phyloP scores from a whole-genome alignment of 1,140 invertebrate genomes.

The Sminthurinus signatus region DNA sequence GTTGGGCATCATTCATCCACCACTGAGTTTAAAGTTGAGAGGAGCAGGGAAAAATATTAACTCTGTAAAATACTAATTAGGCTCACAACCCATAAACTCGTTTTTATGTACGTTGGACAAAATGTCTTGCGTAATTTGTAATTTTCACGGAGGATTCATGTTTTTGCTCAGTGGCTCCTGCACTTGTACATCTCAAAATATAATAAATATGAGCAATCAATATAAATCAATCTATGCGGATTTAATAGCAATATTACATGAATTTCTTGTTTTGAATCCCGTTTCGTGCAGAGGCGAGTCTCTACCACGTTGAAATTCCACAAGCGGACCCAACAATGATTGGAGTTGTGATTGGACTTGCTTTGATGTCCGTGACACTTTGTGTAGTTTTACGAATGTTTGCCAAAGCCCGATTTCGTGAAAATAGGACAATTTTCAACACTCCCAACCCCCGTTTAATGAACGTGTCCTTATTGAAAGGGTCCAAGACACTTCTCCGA shows the following conservation, averaged over 20 bases:
- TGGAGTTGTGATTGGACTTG: conserved; percentile 76
- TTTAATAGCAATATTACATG: background rate
- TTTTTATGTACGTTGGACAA: too few species aligned
- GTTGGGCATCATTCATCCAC: too few species aligned
- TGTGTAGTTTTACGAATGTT: conserved; percentile 86
- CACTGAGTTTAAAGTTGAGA: too few species aligned
- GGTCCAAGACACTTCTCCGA: conserved; percentile 37
- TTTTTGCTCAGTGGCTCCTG: too few species aligned
- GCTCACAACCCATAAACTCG: too few species aligned
- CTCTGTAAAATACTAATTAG: too few species aligned
- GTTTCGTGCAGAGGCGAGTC: conserved; percentile 15
- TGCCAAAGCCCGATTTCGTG: conserved; percentile 83
- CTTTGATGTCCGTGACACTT: conserved; percentile 88
- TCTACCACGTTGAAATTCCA: conserved; percentile 1
- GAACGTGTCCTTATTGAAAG: conserved; percentile 41
- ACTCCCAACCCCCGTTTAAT: conserved; percentile 68
- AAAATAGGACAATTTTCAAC: conserved; percentile 87
- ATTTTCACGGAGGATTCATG: too few species aligned
- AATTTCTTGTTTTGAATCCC: conserved; percentile 14
- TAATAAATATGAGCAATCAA: too few species aligned
- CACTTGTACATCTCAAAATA: too few species aligned
- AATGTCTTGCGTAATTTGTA: too few species aligned
- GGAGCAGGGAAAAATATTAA: too few species aligned
- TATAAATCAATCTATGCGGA: too few species aligned
- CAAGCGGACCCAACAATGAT: conserved; percentile 40